These are phyloP conservation scores for Epinotia demarniana DNA, from an alignment of 2,888 invertebrate species.

Conservation along the genomic window DNA sequence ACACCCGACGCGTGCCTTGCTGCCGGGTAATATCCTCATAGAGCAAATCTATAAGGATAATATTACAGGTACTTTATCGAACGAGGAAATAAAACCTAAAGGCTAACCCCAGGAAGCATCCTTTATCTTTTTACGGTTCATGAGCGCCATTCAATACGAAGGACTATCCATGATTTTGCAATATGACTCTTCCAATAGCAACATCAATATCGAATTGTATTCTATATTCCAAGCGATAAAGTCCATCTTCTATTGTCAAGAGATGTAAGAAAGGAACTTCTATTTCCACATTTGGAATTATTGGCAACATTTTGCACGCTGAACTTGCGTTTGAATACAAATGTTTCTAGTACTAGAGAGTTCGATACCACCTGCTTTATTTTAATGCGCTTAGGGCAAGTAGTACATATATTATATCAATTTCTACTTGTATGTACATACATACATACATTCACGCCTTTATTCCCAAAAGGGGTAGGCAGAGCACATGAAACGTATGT, in stretches of 20 bases:
- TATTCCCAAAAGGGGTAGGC: too few relatives aligned
- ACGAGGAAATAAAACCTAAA: constrained; percentile 50
- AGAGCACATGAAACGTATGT: too few relatives aligned
- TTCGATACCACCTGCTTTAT: constrained; percentile 47
- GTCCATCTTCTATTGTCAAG: constrained; percentile 8
- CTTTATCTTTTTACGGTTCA: constrained; percentile 60
- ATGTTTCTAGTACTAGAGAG: constrained; percentile 45
- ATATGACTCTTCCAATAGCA: constrained; percentile 48
- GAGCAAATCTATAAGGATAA: constrained; percentile 45
- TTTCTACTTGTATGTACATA: too few relatives aligned
- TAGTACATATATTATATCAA: constrained; percentile 2
- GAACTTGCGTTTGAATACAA: constrained; percentile 49
- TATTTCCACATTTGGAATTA: constrained; percentile 52
- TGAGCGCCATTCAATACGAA: constrained; percentile 57
- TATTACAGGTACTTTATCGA: constrained; percentile 47
- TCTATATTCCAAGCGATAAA: constrained; percentile 1
- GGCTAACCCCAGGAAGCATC: constrained; percentile 52
- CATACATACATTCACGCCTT: too few relatives aligned
- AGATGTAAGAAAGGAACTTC: constrained; percentile 33
- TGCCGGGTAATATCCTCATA: constrained; percentile 36
- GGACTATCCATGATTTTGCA: constrained; percentile 58
- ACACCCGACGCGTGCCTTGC: constrained; percentile 24
- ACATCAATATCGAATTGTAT: constrained; percentile 31
- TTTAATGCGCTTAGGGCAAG: constrained; percentile 41
- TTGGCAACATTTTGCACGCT: constrained; percentile 54